These are phyloP conservation scores for Microdon myrmicae DNA, from an alignment of 2,888 invertebrate species.

Conservation along the genomic window DNA sequence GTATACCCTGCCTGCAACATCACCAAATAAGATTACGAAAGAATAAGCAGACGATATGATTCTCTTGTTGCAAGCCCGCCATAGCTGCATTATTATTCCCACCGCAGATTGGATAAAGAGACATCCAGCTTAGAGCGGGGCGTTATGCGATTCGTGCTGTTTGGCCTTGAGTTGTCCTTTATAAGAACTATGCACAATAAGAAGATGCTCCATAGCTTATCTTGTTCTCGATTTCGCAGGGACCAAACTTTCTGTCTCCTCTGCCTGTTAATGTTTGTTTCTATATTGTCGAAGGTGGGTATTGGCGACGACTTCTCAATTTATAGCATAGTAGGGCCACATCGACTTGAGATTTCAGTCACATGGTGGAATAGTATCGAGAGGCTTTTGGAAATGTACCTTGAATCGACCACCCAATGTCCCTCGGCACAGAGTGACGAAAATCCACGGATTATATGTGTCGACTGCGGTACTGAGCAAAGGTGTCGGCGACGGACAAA, in stretches of 20 bases:
- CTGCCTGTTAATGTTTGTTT: slow-evolving; percentile 13
- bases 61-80: slow-evolving; percentile 36
- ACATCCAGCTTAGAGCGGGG: slow-evolving; percentile 33
- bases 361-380: slow-evolving; percentile 1
- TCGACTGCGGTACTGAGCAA: slow-evolving; percentile 10
- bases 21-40: slow-evolving; percentile 45
- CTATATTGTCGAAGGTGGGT: slow-evolving; percentile 16
- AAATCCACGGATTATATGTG: slow-evolving; percentile 17
- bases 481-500: slow-evolving; percentile 37
- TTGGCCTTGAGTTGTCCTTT: slow-evolving; percentile 20
- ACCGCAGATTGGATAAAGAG: slow-evolving; percentile 37
- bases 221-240: slow-evolving; percentile 46
- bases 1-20: slow-evolving; percentile 23
- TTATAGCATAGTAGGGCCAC: slow-evolving; percentile 14
- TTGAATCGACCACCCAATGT: slow-evolving; percentile 29
- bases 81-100: slow-evolving; percentile 40
- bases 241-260: slow-evolving; percentile 42
- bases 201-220: slow-evolving; percentile 38
- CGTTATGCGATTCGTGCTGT: slow-evolving; percentile 11
- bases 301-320: slow-evolving; percentile 18
- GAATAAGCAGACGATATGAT: slow-evolving; percentile 50
- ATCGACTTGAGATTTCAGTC: slow-evolving; percentile 1
- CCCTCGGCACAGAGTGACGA: no score
- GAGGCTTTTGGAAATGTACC: slow-evolving; percentile 11
- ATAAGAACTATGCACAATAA: slow-evolving; percentile 29